Base-by-base conservation (phyloP, 2,888 invertebrate genomes). In the Orchestes rusci region DNA sequence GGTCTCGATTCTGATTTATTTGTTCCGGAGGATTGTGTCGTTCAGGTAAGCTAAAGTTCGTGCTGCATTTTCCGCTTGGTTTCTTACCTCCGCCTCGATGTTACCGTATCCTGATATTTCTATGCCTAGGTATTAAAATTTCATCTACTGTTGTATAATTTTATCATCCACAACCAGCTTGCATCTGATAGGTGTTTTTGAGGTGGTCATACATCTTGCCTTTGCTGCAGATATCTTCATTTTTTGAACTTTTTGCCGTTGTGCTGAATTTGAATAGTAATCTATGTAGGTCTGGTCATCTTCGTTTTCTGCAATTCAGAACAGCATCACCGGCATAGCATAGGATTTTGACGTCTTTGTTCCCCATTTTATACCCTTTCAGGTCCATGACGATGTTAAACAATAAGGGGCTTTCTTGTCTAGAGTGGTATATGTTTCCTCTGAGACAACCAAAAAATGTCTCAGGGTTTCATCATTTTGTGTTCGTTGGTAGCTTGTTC, bases 321-420 rank as follows among this genome's bases (percentile, higher is more conserved):
- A 43, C 49, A 13, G 48, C 52, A 29, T 51, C 51, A 16, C 45
- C 43, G 13, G 43, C 48, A 19, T 49, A 51, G 35, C 51, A 47
- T 5, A 45, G 2, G 27, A 45, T 45, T 12, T 32, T 40, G 4
- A 49, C 35, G 12, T n/a, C n/a, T n/a, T n/a, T n/a, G n/a, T n/a
- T n/a, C n/a, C n/a, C n/a, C n/a, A n/a, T n/a, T n/a, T n/a, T 19
- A 13, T 39, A 43, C 7, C 47, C 39, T 39, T 27, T 19, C 18
- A 30, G 7, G 1, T 48, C 48, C 48, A 48, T 48, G 10, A 48
- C 16, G 3, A 44, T 23, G 31, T 31, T 41, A 15, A 33, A 33
- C 10, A 41, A 4, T 13, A 32, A 3, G 2, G 43, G 37, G 27
- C 45, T n/a, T n/a, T n/a, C n/a, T n/a, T n/a, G n/a, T n/a, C n/a